These are phyloP conservation scores for Rhagophthalmus giganteus DNA, from an alignment of 2,888 invertebrate genomes.

Conservation along the genomic window DNA sequence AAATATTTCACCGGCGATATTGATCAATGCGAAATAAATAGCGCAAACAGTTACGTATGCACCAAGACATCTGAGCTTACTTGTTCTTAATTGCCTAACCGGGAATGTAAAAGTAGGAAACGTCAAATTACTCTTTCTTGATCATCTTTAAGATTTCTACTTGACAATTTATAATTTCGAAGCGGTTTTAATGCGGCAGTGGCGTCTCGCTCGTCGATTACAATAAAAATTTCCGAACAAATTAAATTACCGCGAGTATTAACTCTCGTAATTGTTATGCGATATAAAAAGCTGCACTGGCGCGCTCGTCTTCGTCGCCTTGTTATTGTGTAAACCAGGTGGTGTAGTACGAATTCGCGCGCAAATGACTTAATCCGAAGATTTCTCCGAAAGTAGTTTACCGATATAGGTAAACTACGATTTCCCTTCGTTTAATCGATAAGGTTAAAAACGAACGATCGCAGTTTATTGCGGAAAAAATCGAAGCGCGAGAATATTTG, in stretches of 20 bases:
- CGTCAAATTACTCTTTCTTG: conserved; percentile 1
- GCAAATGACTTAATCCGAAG: conserved; percentile 49
- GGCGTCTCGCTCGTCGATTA: too few relatives aligned
- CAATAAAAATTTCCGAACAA: too few relatives aligned
- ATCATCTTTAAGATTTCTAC: not conserved
- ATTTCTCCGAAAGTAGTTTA: conserved; percentile 41
- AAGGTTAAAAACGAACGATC: too few relatives aligned
- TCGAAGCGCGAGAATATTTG: too few relatives aligned
- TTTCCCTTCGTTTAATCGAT: too few relatives aligned
- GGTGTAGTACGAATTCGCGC: conserved; percentile 41
- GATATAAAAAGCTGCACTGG: conserved; percentile 47
- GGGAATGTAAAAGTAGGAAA: conserved; percentile 7
- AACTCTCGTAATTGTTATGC: conserved; percentile 48
- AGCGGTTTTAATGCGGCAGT: not conserved
- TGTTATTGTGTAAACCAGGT: conserved; percentile 47
- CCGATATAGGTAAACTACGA: conserved; percentile 11
- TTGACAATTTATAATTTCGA: not conserved
- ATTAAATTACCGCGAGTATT: conserved; percentile 43
- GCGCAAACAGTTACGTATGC: not conserved
- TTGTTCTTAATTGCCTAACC: conserved; percentile 8
- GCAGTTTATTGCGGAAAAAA: conserved; percentile 2
- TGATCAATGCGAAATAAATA: conserved; percentile 5
- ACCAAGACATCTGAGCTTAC: not conserved
- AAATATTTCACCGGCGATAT: conserved; percentile 7
- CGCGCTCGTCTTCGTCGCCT: conserved; percentile 46